A percentile compares a stretch with the other conserved stretches of the same genome.
Evolutionary conservation across 2,797 vertebrate species (phyloP).

Genomic region (Chloroceryle inda): DNA sequence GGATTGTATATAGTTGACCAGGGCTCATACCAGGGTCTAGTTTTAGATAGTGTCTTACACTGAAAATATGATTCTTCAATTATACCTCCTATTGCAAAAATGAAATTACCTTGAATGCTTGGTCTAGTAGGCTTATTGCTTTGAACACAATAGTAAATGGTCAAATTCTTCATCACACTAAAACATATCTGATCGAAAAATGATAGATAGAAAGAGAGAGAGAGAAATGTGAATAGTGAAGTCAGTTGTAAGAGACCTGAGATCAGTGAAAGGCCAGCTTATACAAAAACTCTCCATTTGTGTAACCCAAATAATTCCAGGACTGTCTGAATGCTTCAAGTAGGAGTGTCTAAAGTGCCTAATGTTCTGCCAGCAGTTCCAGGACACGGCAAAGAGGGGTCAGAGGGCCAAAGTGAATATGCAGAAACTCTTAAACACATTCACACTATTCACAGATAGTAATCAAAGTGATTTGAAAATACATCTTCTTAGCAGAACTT

Average conservation of each 20-base stretch:
- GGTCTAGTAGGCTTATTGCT: slow-evolving; percentile 58
- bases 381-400: not conserved
- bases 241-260: not conserved
- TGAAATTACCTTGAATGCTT: slow-evolving; percentile 78
- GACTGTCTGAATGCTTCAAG: not conserved
- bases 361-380: not conserved
- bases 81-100: slow-evolving; percentile 72
- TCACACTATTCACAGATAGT: not conserved
- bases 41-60: slow-evolving; percentile 72
- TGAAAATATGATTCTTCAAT: slow-evolving; percentile 74
- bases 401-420: not conserved
- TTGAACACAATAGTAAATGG: slow-evolving; percentile 66
- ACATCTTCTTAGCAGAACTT: slow-evolving; percentile 27
- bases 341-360: not conserved
- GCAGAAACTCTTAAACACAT: slow-evolving; percentile 19
- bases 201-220: slow-evolving; percentile 12
- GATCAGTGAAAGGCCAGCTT: slow-evolving; percentile 42
- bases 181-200: slow-evolving; percentile 70
- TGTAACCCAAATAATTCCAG: not conserved
- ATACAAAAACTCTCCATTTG: not conserved
- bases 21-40: slow-evolving; percentile 60
- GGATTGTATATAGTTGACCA: slow-evolving; percentile 72
- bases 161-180: slow-evolving; percentile 50
- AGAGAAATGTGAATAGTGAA: slow-evolving; percentile 41
- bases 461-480: slow-evolving; percentile 47